These are phyloP conservation scores for Diplosoma virens DNA, from an alignment of 23 tunicate species.

Conservation along the genomic window DNA sequence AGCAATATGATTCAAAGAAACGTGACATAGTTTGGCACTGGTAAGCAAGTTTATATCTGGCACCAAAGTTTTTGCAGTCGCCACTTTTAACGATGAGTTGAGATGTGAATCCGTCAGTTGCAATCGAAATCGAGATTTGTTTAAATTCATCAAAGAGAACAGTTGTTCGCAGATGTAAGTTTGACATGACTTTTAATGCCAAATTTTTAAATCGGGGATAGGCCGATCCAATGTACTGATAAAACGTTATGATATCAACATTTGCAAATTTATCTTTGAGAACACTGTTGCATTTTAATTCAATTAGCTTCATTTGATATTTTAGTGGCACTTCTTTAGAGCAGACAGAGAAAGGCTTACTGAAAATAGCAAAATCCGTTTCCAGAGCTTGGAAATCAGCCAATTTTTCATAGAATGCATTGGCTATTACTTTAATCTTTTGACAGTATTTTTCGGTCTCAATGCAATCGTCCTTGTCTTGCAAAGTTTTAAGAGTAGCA, in stretches of 20 bases:
- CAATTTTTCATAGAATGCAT: constrained; percentile 18
- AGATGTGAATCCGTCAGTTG: constrained; percentile 4
- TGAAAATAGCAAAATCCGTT: constrained; percentile 13
- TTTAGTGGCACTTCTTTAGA: background rate
- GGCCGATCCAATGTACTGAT: constrained; percentile 6
- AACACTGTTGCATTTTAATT: constrained; percentile 1
- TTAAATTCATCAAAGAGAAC: background rate
- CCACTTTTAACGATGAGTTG: constrained; percentile 13
- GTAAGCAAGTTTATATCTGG: background rate
- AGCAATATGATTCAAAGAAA: background rate
- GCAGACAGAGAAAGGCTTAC: constrained; percentile 12
- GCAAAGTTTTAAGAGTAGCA: background rate
- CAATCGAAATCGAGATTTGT: background rate
- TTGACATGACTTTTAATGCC: constrained; percentile 6
- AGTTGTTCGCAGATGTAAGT: background rate
- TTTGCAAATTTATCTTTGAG: too few relatives aligned
- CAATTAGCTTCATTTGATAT: constrained; percentile 6
- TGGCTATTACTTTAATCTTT: background rate
- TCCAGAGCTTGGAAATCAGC: constrained; percentile 20
- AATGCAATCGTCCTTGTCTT: constrained; percentile 5
- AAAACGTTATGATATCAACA: background rate
- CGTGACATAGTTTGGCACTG: background rate
- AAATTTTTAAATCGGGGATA: background rate
- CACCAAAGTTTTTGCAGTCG: constrained; percentile 4
- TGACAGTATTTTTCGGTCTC: background rate